Base-by-base conservation (phyloP, 2,797 vertebrate species). In the Mus spretus region DNA sequence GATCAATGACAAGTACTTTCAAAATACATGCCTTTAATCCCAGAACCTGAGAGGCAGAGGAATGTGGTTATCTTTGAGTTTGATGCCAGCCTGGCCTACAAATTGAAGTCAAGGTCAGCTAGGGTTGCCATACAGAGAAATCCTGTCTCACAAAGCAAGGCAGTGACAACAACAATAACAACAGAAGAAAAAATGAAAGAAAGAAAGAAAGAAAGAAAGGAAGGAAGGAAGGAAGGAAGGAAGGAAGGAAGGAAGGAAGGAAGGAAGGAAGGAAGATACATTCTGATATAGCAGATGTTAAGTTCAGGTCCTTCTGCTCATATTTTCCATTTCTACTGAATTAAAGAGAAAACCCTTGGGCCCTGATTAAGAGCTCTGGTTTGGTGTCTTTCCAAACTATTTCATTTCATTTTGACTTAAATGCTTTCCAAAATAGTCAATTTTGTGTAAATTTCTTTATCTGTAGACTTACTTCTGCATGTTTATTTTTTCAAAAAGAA, bases 321-420 rank as follows among this genome's bases (percentile, higher is more conserved):
- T 70, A 20, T 47, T 87, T 92, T 50, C 8, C n/a, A 40, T 85
- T 92, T 77, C 44, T 78, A 34, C 90, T 86, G 40, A 89, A 67
- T 28, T 72, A 65, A 70, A 77, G 14, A 65, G 40, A 92, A 67
- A 78, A 79, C 12, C 12, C 44, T 59, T 83, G 40, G 57, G 0
- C 11, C 53, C 55, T 61, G 61, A 72, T 3, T 77, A 75, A 59
- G 2, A 91, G 5, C 15, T 86, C 4, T 86, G 13, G 12, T 6
- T 93, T 67, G 72, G 37, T 26, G 89, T 78, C 22, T 89, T 24
- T 79, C 67, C 57, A 93, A 95, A 85, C 34, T 88, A 28, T 91
- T 53, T 44, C 40, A 67, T 55, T 88, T 89, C 83, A 75, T 89
- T 90, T 88, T 93, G 55, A 75, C 77, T 82, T 80, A 53, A 12